These are phyloP conservation scores for Cryptotermes secundus DNA, from an alignment of 1,140 invertebrate genomes.

Conservation along the genomic window DNA sequence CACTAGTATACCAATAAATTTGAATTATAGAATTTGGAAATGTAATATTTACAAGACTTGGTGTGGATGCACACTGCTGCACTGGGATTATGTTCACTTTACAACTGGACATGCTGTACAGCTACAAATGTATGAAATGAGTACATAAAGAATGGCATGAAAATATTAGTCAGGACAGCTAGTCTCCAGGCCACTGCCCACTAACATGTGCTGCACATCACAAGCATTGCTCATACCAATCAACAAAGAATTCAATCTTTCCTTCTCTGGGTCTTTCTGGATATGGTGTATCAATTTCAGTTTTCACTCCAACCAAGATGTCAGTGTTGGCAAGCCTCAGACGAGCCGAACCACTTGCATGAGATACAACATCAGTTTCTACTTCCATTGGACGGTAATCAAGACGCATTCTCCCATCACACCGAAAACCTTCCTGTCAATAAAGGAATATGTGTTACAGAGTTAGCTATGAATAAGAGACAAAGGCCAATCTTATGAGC, in stretches of 20 bases:
- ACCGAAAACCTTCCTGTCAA: conserved; percentile 78
- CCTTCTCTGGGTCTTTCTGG: conserved; percentile 75
- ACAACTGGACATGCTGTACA: too few species aligned
- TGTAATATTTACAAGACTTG: too few species aligned
- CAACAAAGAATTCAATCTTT: conserved; percentile 92
- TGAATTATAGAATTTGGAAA: too few species aligned
- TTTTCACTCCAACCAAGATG: conserved; percentile 88
- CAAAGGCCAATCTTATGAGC: neutral
- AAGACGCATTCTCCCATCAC: conserved; percentile 80
- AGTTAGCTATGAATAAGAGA: neutral
- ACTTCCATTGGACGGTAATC: conserved; percentile 90
- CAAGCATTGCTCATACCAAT: conserved; percentile 68
- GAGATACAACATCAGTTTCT: conserved; percentile 85
- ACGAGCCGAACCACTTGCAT: conserved; percentile 87
- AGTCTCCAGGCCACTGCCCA: too few species aligned
- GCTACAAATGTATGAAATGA: too few species aligned
- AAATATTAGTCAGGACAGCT: neutral
- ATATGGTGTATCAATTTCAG: conserved; percentile 81
- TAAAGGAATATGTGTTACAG: conserved; percentile 29
- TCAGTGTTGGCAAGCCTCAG: conserved; percentile 88
- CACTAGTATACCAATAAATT: too few species aligned
- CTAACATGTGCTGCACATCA: neutral
- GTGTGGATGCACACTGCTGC: too few species aligned
- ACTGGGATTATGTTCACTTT: too few species aligned
- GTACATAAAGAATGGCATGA: too few species aligned